Evolutionary conservation across 1,140 invertebrate genomes (phyloP), one percentile per base, ranked within the genome.

Genomic region (Zaprionus ghesquierei): DNA sequence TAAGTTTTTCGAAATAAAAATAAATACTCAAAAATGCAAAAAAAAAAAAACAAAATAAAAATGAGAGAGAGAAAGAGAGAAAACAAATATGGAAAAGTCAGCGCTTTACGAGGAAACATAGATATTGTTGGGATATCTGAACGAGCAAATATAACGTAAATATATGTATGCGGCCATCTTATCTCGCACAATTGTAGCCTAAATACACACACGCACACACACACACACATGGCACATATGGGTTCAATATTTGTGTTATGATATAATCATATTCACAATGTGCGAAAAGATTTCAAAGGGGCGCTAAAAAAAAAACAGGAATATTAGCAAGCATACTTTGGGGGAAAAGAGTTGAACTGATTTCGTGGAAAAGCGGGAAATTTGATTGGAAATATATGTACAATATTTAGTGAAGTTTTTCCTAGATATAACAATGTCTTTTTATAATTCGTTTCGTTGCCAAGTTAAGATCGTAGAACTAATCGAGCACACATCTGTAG

Each of bases 1-100:
- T 68, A 59, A 68, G 22, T 41, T 65, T 56, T 56, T 49, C 2
- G 22, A 56, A 73, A 56, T 56, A 41, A 27, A 77, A 58, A 62
- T 53, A 72, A 49, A 44, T 33, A 46, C 41, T 31, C 10, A 12
- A 63, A 25, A 31, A 31, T 61, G 62, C 66, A 33, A 80, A 60
- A 59, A 51, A 51, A 33, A 15, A n/a, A n/a, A n/a, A n/a, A n/a
- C n/a, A n/a, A n/a, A n/a, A n/a, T n/a, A n/a, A n/a, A n/a, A n/a
- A n/a, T n/a, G n/a, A n/a, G n/a, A n/a, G n/a, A n/a, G n/a, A n/a
- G n/a, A n/a, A 50, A 33, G 27, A 18, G 33, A 44, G 44, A 68
- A 68, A 61, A 53, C 29, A 69, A 69, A 60, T 69, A 49, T 35
- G 38, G 29, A 35, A 50, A 41, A 68, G 18, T 50, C 25, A 38